phyloP scores from a whole-genome alignment of 2,888 invertebrate species.

The Drosophila quinaria region DNA sequence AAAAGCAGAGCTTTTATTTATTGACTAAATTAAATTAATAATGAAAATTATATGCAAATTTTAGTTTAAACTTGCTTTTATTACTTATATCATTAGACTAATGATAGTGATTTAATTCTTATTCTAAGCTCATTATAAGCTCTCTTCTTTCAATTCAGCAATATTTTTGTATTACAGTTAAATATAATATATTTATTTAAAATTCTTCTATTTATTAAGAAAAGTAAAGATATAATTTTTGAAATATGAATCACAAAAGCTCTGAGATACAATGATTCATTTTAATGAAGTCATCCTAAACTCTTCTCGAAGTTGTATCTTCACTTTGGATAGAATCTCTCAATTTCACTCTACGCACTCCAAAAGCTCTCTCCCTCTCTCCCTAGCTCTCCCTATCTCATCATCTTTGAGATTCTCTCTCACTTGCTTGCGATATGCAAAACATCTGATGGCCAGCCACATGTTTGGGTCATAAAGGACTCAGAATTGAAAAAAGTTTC shows the following conservation, averaged over 20 bases:
- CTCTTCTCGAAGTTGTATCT: not conserved
- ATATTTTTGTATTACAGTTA: too few relatives aligned
- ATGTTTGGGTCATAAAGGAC: constrained; percentile 50
- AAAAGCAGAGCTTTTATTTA: too few relatives aligned
- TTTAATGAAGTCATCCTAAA: not conserved
- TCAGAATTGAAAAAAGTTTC: constrained; percentile 32
- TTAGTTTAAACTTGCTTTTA: too few relatives aligned
- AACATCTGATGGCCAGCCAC: constrained; percentile 70
- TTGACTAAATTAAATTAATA: too few relatives aligned
- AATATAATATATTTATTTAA: too few relatives aligned
- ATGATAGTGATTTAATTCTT: too few relatives aligned
- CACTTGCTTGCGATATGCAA: constrained; percentile 11
- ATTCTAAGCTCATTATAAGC: too few relatives aligned
- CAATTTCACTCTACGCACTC: not conserved
- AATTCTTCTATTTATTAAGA: too few relatives aligned
- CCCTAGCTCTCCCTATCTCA: not conserved
- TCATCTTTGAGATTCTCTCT: not conserved
- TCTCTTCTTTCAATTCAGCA: too few relatives aligned
- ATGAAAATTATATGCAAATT: too few relatives aligned
- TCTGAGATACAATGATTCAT: not conserved
- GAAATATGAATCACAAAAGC: not conserved
- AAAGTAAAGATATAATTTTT: too few relatives aligned
- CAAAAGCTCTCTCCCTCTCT: not conserved
- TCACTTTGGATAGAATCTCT: not conserved
- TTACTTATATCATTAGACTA: too few relatives aligned